Base-by-base conservation (phyloP, 2,797 vertebrate genomes). In the Aldrovandia affinis region DNA sequence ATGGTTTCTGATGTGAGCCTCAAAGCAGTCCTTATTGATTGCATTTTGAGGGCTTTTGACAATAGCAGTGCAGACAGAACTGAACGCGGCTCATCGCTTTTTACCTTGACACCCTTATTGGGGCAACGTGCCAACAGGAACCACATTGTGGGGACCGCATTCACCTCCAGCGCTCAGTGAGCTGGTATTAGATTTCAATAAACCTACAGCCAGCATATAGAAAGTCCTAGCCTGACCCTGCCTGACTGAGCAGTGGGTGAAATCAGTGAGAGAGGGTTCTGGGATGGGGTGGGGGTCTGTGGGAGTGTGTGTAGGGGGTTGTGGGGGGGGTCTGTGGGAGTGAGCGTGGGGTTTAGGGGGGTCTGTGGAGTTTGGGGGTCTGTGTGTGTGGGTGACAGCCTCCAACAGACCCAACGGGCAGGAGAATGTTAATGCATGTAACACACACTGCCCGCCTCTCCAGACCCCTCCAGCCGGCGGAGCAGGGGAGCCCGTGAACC, bases 141-240 rank as follows among this genome's bases (percentile, higher is more conserved):
- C 88, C 86, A 65, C 86, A 59, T 78, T 83, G 65, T 86, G 86
- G 82, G 88, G 87, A 88, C 90, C 85, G 86, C 89, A 78, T 75
- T 50, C n/a, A 54, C 15, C 57, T 79, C 44, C 42, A 88, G 87
- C 83, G 83, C 80, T 81, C 78, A 82, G 82, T 65, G 75, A 92
- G 89, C 73, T 89, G 89, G 88, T 89, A 90, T 91, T 93, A 92
- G 88, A 93, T 92, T 90, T 90, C 91, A 92, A 91, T 94, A 92
- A 92, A n/a, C n/a, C 91, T 90, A 89, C 86, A 87, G 81, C 81
- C 18, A 68, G 83, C 54, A 61, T 86, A 91, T 81, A 90, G 91
- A 89, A 92, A 90, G n/a, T 84, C 88, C 86, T 89, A 87, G 85
- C 85, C 87, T 85, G 83, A 68, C 65, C 52, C 42, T 77, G 65